Evolutionary conservation across 2,888 invertebrate genomes (phyloP).

Genomic region (Drosophila nigricruria): DNA sequence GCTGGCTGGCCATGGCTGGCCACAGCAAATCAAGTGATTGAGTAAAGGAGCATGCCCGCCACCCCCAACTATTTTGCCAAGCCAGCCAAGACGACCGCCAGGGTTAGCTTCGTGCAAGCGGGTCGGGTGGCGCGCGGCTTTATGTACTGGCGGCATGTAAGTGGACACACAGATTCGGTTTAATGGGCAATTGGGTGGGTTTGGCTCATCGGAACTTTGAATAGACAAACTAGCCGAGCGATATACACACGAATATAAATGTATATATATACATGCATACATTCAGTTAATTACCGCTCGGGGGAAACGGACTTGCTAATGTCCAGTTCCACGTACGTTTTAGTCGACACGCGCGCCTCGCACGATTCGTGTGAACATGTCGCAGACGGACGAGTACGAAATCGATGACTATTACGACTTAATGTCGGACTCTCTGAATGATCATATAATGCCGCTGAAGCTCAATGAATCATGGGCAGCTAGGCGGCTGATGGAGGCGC

Average conservation of each 20-base stretch:
- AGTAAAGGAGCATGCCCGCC: slow-evolving; percentile 52
- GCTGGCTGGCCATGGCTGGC: slow-evolving; percentile 49
- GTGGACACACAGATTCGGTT: slow-evolving; percentile 62
- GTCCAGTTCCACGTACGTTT: slow-evolving; percentile 48
- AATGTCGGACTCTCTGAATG: slow-evolving; percentile 40
- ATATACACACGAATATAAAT: slow-evolving; percentile 3
- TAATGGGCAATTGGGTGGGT: slow-evolving; percentile 3
- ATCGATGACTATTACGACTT: slow-evolving; percentile 27
- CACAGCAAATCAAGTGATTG: slow-evolving; percentile 33
- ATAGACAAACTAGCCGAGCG: slow-evolving; percentile 38
- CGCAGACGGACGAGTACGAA: slow-evolving; percentile 44
- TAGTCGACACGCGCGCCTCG: slow-evolving; percentile 63
- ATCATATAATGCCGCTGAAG: slow-evolving; percentile 84
- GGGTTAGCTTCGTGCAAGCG: slow-evolving; percentile 66
- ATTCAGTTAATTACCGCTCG: slow-evolving; percentile 63
- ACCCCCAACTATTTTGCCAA: slow-evolving; percentile 49
- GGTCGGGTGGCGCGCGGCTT: slow-evolving; percentile 74
- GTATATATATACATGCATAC: slow-evolving; percentile 10
- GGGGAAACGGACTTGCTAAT: slow-evolving; percentile 61
- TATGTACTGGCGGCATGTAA: slow-evolving; percentile 79
- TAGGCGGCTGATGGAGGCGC: slow-evolving; percentile 86
- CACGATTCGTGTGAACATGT: slow-evolving; percentile 47
- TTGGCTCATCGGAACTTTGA: slow-evolving; percentile 18
- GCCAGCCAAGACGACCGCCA: slow-evolving; percentile 38
- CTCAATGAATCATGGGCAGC: slow-evolving; percentile 88